Base-by-base conservation (phyloP, 2,888 invertebrate genomes). In the Agonopterix arenella region DNA sequence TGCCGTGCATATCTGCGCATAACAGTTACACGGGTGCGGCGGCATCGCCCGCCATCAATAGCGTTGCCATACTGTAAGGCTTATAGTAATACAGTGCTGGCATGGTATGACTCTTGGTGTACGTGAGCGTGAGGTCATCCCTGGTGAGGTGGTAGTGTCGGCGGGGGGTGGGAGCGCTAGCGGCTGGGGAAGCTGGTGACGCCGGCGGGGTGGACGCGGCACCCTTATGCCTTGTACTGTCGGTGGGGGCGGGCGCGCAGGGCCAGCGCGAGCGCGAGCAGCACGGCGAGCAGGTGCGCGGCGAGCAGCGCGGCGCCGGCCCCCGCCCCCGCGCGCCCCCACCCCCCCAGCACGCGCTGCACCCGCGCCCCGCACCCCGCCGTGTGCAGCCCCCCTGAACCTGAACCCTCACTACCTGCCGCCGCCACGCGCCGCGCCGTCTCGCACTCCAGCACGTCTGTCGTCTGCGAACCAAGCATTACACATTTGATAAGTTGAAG, bases 241-340 rank as follows among this genome's bases (percentile, higher is more conserved):
- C 62, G 36, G 40, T 57, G 45, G 78, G 76, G 76, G 50, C 65
- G 68, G 47, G 76, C 73, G 65, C 76, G 78, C 63, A 80, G 76
- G 52, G 80, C 80, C 57, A 84, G 74, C 66, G 81, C 80, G 43
- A 77, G 72, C 55, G 83, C 65, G 46, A 85, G 80, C 70, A 83
- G 73, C 70, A 84, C 71, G 65, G 84, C 66, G 40, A 68, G 61
- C 56, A 69, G 76, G 69, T 81, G 86, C 68, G 73, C 68, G 44
- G 67, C 80, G 53, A 73, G 69, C 71, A 84, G 73, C 68, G 74
- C 78, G 48, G 61, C 84, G 51, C 54, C 77, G 44, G 62, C 68
- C 51, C 64, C 68, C 55, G 81, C 78, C 65, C 81, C 83, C 11
- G 52, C 72, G 45, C 76, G 62, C 61, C 68, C 62, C 52, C 59